phyloP scores from a whole-genome alignment of 2,888 invertebrate genomes.

The Chironomus riparius region DNA sequence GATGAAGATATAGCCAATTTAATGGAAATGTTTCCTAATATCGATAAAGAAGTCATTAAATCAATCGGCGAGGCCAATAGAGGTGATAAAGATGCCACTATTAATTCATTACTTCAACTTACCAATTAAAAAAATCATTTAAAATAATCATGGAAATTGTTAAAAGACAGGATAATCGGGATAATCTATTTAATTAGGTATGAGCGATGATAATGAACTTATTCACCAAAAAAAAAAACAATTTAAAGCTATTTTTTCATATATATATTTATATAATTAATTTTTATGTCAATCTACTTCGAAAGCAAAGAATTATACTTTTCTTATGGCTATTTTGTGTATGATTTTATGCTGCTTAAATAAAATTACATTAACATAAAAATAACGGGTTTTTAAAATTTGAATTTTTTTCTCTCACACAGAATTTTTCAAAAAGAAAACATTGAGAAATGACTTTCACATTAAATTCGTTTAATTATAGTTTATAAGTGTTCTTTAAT shows the following conservation, averaged over 20 bases:
- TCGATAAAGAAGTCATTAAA: conserved; percentile 86
- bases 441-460: not conserved
- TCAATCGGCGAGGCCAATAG: conserved; percentile 82
- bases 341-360: not conserved
- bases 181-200: too few relatives aligned
- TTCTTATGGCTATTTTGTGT: not conserved
- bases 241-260: too few relatives aligned
- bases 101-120: conserved; percentile 85
- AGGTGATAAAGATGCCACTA: conserved; percentile 82
- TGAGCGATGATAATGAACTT: too few relatives aligned
- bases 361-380: not conserved
- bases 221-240: too few relatives aligned
- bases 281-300: not conserved
- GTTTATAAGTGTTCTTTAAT: not conserved
- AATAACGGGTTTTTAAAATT: not conserved
- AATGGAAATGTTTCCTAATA: conserved; percentile 87
- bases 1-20: conserved; percentile 46
- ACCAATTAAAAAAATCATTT: conserved; percentile 50
- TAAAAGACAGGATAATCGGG: too few relatives aligned
- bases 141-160: not conserved
- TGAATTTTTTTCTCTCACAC: not conserved
- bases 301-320: not conserved
- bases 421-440: not conserved
- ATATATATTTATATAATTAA: not conserved
- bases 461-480: not conserved